A percentile compares a stretch with the other conserved stretches of the same genome.
Evolutionary conservation across 2,888 invertebrate species (phyloP).

Genomic region (Ectobius pallidus): DNA sequence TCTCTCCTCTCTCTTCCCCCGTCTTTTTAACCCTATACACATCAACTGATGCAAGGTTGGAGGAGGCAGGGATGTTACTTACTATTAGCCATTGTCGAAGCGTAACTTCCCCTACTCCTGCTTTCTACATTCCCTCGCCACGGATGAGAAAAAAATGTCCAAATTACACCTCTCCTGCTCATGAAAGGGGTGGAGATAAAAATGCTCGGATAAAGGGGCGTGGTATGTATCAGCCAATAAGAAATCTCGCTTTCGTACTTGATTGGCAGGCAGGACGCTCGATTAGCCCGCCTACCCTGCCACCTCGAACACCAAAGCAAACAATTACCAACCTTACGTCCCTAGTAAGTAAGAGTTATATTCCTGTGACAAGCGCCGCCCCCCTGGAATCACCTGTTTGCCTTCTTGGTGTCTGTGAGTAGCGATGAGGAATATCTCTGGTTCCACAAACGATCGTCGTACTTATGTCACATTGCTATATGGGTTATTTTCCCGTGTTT

Average conservation of each 20-base stretch:
- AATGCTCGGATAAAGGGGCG: slow-evolving; percentile 36
- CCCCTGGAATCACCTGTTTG: neutral
- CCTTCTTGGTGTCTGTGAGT: neutral
- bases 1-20: slow-evolving; percentile 1
- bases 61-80: neutral
- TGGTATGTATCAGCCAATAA: slow-evolving; percentile 41
- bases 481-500: neutral
- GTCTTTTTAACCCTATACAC: slow-evolving; percentile 15
- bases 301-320: neutral
- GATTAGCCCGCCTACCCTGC: slow-evolving; percentile 40
- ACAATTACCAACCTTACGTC: slow-evolving; percentile 18
- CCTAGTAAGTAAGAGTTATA: neutral
- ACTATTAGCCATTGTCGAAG: slow-evolving; percentile 41
- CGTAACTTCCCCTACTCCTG: neutral
- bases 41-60: neutral
- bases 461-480: neutral
- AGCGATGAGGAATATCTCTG: neutral
- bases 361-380: neutral
- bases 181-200: slow-evolving; percentile 35
- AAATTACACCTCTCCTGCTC: slow-evolving; percentile 39
- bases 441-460: neutral
- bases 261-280: slow-evolving; percentile 40
- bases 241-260: slow-evolving; percentile 36
- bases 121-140: neutral
- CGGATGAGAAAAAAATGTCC: slow-evolving; percentile 34